Evolutionary conservation across 2,888 invertebrate genomes (phyloP).

Genomic region (Nomada lathburiana): DNA sequence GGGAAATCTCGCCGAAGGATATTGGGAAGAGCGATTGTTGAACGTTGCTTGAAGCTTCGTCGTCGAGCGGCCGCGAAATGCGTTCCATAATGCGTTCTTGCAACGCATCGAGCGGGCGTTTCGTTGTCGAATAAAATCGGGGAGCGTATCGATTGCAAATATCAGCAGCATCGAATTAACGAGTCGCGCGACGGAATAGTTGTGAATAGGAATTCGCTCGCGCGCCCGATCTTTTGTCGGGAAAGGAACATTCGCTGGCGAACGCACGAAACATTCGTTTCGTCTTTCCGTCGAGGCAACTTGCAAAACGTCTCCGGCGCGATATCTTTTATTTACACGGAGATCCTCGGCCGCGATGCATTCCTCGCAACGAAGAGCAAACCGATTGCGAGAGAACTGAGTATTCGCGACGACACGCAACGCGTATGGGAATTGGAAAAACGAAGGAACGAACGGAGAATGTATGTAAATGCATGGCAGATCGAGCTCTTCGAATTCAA

Average conservation of each 20-base stretch:
- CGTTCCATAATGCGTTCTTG: background rate
- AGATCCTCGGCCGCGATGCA: conserved; percentile 18
- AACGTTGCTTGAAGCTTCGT: conserved; percentile 7
- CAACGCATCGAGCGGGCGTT: too few species aligned
- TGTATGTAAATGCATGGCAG: background rate
- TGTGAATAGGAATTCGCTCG: background rate
- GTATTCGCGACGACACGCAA: conserved; percentile 1
- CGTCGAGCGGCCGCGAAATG: background rate
- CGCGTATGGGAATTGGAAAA: background rate
- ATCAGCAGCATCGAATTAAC: background rate
- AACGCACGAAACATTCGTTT: conserved; percentile 36
- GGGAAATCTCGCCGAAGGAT: conserved; percentile 9
- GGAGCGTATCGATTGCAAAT: too few species aligned
- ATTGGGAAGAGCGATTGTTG: conserved; percentile 16
- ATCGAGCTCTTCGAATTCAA: background rate
- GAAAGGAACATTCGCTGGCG: conserved; percentile 11
- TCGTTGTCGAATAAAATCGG: background rate
- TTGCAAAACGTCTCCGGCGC: conserved; percentile 12
- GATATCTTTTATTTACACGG: conserved; percentile 38
- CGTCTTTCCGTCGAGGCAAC: background rate
- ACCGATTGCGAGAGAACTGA: background rate
- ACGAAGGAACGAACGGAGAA: too few species aligned
- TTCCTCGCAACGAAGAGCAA: background rate
- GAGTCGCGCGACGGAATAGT: background rate
- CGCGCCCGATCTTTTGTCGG: background rate